Evolutionary conservation across 1,140 invertebrate genomes (phyloP).

Genomic region (Drosophila lini): DNA sequence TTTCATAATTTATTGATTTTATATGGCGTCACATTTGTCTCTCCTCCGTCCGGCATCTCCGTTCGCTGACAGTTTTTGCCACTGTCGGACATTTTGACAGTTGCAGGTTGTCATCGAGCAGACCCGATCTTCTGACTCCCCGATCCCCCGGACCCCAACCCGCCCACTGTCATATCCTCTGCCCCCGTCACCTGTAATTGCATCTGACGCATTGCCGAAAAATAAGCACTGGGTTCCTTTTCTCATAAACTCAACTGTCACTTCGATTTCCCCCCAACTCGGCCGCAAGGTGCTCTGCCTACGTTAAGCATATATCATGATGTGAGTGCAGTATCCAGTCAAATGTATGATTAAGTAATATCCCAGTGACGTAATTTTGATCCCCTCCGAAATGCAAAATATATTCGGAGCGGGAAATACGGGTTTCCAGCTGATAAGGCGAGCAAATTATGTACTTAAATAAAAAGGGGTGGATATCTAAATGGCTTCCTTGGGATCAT

Average conservation of each 20-base stretch:
- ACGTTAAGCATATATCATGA: not conserved
- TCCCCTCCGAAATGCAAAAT: constrained; percentile 38
- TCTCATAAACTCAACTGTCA: constrained; percentile 74
- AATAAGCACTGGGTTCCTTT: constrained; percentile 42
- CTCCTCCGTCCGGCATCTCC: constrained; percentile 49
- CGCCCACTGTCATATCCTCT: constrained; percentile 19
- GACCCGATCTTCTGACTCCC: constrained; percentile 9
- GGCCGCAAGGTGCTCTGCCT: constrained; percentile 60
- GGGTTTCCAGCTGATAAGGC: constrained; percentile 48
- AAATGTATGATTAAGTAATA: constrained; percentile 77
- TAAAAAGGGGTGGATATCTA: constrained; percentile 38
- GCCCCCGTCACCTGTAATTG: constrained; percentile 74
- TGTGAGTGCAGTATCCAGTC: constrained; percentile 6
- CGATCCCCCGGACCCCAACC: not conserved
- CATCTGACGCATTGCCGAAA: constrained; percentile 80
- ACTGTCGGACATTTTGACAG: constrained; percentile 78
- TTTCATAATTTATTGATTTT: constrained; percentile 82
- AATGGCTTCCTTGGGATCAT: constrained; percentile 3
- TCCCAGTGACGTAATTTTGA: constrained; percentile 41
- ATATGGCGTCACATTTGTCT: constrained; percentile 82
- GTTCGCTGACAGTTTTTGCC: constrained; percentile 76
- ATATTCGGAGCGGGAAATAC: constrained; percentile 56
- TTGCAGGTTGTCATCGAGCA: constrained; percentile 71
- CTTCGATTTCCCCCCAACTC: constrained; percentile 69
- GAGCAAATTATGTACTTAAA: constrained; percentile 47